These are phyloP conservation scores for Acridotheres tristis DNA, from an alignment of 2,797 vertebrate genomes.

Conservation along the genomic window DNA sequence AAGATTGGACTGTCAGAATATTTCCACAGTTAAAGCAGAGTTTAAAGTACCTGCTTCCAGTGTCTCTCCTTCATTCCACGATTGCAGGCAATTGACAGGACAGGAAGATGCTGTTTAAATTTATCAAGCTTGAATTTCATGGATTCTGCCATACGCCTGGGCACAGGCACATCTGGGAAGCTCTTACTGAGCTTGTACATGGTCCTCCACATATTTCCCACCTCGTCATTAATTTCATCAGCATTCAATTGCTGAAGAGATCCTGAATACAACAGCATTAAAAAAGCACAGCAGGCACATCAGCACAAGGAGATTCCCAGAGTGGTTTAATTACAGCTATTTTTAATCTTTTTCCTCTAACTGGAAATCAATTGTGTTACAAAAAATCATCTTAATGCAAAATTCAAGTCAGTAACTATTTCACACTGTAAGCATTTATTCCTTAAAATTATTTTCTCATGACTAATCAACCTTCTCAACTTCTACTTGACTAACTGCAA, in stretches of 20 bases:
- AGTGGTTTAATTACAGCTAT: not conserved
- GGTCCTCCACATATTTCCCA: conserved; percentile 87
- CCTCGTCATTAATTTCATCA: conserved; percentile 84
- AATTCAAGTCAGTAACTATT: not conserved
- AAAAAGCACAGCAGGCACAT: not conserved
- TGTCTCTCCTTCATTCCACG: conserved; percentile 88
- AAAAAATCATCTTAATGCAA: not conserved
- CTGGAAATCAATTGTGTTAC: not conserved
- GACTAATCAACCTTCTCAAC: not conserved
- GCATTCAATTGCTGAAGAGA: conserved; percentile 81
- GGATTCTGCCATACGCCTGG: conserved; percentile 80
- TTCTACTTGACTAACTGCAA: not conserved
- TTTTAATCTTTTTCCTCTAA: not conserved
- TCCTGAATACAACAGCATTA: conserved; percentile 69
- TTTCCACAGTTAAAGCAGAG: not conserved
- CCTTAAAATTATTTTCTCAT: not conserved
- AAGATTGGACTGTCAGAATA: not conserved
- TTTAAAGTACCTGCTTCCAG: conserved; percentile 82
- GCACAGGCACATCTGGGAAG: conserved; percentile 78
- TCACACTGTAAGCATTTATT: not conserved
- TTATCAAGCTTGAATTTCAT: conserved; percentile 84
- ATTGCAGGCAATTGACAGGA: conserved; percentile 87
- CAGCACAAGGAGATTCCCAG: not conserved
- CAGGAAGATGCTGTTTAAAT: conserved; percentile 86
- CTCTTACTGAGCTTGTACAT: conserved; percentile 85